A percentile compares a stretch with the other conserved stretches of the same genome.
Evolutionary conservation across 1,140 invertebrate genomes (phyloP).

Genomic region (Diachasma alloeum): DNA sequence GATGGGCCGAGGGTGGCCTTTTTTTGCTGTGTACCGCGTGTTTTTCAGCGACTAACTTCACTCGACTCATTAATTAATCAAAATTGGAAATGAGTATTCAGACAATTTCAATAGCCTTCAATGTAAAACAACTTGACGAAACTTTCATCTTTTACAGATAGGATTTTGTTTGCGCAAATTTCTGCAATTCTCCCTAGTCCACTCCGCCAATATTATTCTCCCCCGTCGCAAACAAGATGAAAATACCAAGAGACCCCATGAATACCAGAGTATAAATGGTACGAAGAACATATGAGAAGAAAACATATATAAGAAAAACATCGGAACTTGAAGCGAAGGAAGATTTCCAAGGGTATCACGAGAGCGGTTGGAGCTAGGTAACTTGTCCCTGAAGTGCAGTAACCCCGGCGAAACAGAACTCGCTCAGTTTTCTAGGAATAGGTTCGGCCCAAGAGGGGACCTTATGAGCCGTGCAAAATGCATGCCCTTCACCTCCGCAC

Average conservation of each 20-base stretch:
- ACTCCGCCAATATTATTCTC: too few relatives aligned
- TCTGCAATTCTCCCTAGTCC: too few relatives aligned
- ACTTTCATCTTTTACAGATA: too few relatives aligned
- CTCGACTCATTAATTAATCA: too few relatives aligned
- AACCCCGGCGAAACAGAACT: slow-evolving; percentile 48
- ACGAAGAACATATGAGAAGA: not conserved
- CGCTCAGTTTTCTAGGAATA: slow-evolving; percentile 22
- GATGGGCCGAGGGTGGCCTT: too few relatives aligned
- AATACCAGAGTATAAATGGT: not conserved
- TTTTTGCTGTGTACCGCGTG: too few relatives aligned
- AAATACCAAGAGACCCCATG: not conserved
- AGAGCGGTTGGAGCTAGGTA: slow-evolving; percentile 34
- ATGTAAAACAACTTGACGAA: too few relatives aligned
- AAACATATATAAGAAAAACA: not conserved
- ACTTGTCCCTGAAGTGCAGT: slow-evolving; percentile 61
- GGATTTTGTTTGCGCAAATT: too few relatives aligned
- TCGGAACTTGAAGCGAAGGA: not conserved
- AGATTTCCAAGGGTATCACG: slow-evolving; percentile 5
- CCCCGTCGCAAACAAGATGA: not conserved
- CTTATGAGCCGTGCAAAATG: slow-evolving; percentile 61
- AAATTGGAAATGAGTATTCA: too few relatives aligned
- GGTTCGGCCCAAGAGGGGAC: slow-evolving; percentile 33
- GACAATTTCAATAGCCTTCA: too few relatives aligned
- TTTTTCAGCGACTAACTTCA: too few relatives aligned
- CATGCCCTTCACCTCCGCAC: slow-evolving; percentile 38